Evolutionary conservation across 2,113 vertebrate species (phyloP), one percentile per base, ranked within the genome.

Genomic region (Misgurnus anguillicaudatus): DNA sequence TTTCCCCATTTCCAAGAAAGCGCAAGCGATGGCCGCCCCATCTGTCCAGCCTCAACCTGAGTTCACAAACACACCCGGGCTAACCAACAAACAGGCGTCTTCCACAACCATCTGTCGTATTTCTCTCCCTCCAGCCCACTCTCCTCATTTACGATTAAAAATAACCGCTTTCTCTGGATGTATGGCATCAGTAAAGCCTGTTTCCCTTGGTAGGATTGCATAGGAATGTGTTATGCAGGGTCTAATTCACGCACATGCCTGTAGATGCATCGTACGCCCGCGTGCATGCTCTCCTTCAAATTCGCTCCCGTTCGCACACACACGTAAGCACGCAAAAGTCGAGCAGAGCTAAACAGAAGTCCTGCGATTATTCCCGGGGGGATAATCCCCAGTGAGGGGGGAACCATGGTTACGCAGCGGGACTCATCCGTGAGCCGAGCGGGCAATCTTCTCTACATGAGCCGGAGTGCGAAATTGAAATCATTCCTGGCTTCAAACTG

Each of bases 1-100:
- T 58, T 75, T 78, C 64, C 60, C 67, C 81, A 88, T 89, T 82
- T 87, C 77, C 85, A 82, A 74, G 80, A 85, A 61, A 78, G 76
- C 41, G 48, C 74, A 61, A 19, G 65, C 69, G 66, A 67, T 85
- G 73, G 63, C 68, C 58, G 45, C 64, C 80, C 85, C 85, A 84
- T 87, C 87, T 88, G 87, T 85, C 84, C 80, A 79, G 75, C 87
- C 86, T 89, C 88, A 89, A 85, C 82, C 85, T 83, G 73, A 63
- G 81, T 83, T 80, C 83, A 86, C 81, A 80, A 81, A 77, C 83
- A 80, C 55, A 71, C 42, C 53, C 85, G 39, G 73, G 80, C 88
- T 81, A 87, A 79, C 70, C 63, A 74, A 77, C 81, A 86, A 86
- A 85, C 85, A 65, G 79, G 82, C 77, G 66, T 78, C 82, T 86